Percentiles rank a stretch among this genome's conserved stretches.
These are phyloP conservation scores for Coenonympha glycerion DNA, from an alignment of 2,888 invertebrate genomes.

Conservation along the genomic window DNA sequence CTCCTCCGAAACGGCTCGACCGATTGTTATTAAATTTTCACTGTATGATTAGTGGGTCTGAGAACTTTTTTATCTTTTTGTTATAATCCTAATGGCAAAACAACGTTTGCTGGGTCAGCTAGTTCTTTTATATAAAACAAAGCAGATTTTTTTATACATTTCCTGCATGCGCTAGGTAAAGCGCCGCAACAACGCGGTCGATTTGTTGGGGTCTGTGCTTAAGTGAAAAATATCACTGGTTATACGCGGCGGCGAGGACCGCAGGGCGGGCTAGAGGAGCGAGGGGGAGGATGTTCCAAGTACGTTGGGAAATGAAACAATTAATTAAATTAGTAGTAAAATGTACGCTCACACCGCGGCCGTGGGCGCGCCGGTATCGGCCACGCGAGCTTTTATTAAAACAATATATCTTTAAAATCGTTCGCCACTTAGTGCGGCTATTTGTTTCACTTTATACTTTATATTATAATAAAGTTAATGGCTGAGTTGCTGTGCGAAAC, in stretches of 20 bases:
- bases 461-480: slow-evolving; percentile 19
- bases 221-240: slow-evolving; percentile 62
- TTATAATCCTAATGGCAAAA: no score
- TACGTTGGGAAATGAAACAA: slow-evolving; percentile 65
- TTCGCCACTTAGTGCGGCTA: slow-evolving; percentile 24
- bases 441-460: slow-evolving; percentile 22
- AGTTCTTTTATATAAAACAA: no score
- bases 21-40: no score
- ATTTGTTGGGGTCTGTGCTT: slow-evolving; percentile 50
- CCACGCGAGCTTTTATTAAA: slow-evolving; percentile 54
- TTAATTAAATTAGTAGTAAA: slow-evolving; percentile 72
- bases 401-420: slow-evolving; percentile 56
- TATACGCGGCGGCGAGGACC: slow-evolving; percentile 31
- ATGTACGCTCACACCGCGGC: slow-evolving; percentile 45
- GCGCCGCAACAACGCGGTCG: slow-evolving; percentile 43
- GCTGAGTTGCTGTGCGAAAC: neutral
- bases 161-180: slow-evolving; percentile 34
- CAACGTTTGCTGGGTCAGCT: no score
- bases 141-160: no score
- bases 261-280: slow-evolving; percentile 13
- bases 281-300: slow-evolving; percentile 25
- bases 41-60: no score
- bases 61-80: no score
- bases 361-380: slow-evolving; percentile 39
- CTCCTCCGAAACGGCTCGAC: no score